Evolutionary conservation across 2,888 invertebrate genomes (phyloP).

Genomic region (Elysia crispata): DNA sequence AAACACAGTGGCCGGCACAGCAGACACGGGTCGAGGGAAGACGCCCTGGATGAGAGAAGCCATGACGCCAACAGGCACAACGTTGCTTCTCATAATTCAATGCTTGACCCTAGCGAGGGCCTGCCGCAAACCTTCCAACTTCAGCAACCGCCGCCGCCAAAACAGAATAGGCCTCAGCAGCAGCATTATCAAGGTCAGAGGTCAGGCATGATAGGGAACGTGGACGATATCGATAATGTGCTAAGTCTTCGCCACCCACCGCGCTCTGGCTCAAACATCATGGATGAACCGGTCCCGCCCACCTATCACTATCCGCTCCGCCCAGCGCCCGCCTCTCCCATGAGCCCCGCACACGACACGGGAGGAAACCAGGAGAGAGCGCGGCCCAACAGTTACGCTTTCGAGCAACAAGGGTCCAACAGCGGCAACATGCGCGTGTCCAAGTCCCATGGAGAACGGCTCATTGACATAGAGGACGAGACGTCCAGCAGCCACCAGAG

Average conservation of each 20-base stretch:
- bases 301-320: slow-evolving; percentile 55
- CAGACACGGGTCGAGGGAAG: slow-evolving; percentile 66
- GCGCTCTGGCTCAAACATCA: slow-evolving; percentile 43
- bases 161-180: slow-evolving; percentile 55
- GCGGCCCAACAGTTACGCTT: slow-evolving; percentile 55
- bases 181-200: slow-evolving; percentile 55
- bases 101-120: slow-evolving; percentile 56
- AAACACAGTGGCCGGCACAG: slow-evolving; percentile 52
- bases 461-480: slow-evolving; percentile 56
- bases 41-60: slow-evolving; percentile 61
- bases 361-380: slow-evolving; percentile 39
- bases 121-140: slow-evolving; percentile 57
- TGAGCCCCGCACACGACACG: slow-evolving; percentile 50
- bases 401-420: slow-evolving; percentile 48
- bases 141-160: slow-evolving; percentile 61
- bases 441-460: slow-evolving; percentile 56
- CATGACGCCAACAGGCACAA: slow-evolving; percentile 46
- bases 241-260: slow-evolving; percentile 55
- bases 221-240: slow-evolving; percentile 68
- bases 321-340: slow-evolving; percentile 51
- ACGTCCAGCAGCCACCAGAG: slow-evolving; percentile 33
- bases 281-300: slow-evolving; percentile 56
- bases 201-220: slow-evolving; percentile 57
- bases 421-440: slow-evolving; percentile 47
- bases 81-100: no score